Percentiles rank a stretch among this genome's conserved stretches.
Evolutionary conservation across 2,797 vertebrate species (phyloP).

Genomic region (Dipus sagitta): DNA sequence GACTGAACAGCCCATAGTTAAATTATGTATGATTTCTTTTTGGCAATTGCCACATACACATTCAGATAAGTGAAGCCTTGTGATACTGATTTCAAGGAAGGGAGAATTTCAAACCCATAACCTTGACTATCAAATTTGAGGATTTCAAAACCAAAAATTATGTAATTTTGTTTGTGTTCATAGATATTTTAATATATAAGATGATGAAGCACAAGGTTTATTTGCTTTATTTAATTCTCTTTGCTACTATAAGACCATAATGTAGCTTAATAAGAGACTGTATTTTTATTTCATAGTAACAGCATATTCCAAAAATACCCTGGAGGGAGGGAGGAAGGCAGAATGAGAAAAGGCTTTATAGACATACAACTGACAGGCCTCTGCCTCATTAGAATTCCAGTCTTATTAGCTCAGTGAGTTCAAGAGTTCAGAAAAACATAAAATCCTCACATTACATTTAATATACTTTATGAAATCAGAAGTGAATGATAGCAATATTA

Average conservation of each 20-base stretch:
- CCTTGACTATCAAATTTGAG: not conserved
- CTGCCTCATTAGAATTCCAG: slow-evolving; percentile 63
- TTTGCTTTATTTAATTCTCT: slow-evolving; percentile 30
- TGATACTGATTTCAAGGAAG: not conserved
- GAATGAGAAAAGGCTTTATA: not conserved
- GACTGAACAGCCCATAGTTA: not conserved
- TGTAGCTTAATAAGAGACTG: not conserved
- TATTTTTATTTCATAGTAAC: not conserved
- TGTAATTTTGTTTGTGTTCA: too few species aligned
- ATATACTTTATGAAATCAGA: slow-evolving; percentile 60
- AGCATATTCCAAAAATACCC: not conserved
- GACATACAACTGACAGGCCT: slow-evolving; percentile 19
- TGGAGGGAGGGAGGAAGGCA: not conserved
- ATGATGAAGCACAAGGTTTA: not conserved
- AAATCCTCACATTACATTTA: slow-evolving; percentile 30
- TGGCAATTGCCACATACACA: not conserved
- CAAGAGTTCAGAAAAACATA: slow-evolving; percentile 66
- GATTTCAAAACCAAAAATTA: not conserved
- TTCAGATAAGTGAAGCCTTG: not conserved
- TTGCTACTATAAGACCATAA: not conserved
- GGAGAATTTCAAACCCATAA: slow-evolving; percentile 12
- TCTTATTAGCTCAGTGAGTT: slow-evolving; percentile 66
- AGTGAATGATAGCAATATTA: not conserved
- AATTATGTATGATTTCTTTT: not conserved
- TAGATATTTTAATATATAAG: not conserved